Conservation (phyloP, 1,140 invertebrate species). For the Penaeus japonicus region DNA sequence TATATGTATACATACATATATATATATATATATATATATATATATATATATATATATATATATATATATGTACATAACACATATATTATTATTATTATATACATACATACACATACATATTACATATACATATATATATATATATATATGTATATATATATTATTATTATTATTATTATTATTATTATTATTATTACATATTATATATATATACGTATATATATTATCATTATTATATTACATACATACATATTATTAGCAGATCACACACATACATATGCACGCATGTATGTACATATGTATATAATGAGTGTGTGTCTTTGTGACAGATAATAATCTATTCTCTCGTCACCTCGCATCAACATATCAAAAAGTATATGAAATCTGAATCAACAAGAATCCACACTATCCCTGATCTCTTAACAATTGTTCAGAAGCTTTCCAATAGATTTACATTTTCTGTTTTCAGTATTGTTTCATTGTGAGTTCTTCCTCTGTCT, state of each 20-base stretch:
- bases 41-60: background rate
- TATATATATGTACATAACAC: too few species aligned
- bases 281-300: background rate
- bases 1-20: background rate
- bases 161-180: background rate
- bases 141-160: background rate
- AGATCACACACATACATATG: background rate
- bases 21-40: background rate
- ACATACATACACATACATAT: background rate
- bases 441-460: too few species aligned
- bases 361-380: too few species aligned
- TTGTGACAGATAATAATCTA: too few species aligned
- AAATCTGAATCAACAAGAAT: too few species aligned
- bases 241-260: background rate
- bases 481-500: too few species aligned
- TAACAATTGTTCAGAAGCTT: too few species aligned
- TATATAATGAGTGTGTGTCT: background rate
- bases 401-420: too few species aligned
- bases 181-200: too few species aligned
- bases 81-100: background rate
- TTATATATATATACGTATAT: too few species aligned
- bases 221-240: background rate
- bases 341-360: too few species aligned
- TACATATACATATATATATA: background rate
- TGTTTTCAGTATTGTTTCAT: too few species aligned